Percentiles rank a stretch among this genome's conserved stretches.
Conservation (phyloP, 2,113 vertebrate genomes). For the Turnix velox region DNA sequence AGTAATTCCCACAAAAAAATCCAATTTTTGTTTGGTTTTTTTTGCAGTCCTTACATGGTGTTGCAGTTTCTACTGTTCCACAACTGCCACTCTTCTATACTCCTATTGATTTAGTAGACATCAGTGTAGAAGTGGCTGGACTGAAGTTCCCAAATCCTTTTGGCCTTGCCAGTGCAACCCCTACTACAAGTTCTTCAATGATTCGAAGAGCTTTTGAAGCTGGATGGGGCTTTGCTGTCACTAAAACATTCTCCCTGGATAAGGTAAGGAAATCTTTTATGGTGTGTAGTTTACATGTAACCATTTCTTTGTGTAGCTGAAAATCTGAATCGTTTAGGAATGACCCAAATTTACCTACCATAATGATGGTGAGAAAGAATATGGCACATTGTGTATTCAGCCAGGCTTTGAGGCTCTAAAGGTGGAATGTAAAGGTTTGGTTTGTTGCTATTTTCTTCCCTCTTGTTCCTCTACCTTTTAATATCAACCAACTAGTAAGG, state of each 20-base stretch:
- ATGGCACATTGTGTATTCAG: neutral
- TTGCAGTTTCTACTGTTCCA: conserved; percentile 70
- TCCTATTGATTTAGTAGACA: conserved; percentile 85
- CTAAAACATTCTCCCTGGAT: conserved; percentile 91
- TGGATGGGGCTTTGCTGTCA: conserved; percentile 91
- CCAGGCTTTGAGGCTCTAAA: neutral
- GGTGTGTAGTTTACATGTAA: neutral
- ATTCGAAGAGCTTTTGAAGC: conserved; percentile 90
- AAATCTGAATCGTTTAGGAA: neutral
- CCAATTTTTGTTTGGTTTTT: neutral
- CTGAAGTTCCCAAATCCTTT: conserved; percentile 90
- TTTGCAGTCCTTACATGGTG: conserved; percentile 75
- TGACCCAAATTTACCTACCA: neutral
- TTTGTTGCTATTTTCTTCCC: neutral
- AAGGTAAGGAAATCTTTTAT: conserved; percentile 70
- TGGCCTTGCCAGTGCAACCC: conserved; percentile 89
- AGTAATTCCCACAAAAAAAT: neutral
- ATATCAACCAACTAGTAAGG: neutral
- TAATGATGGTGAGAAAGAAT: neutral
- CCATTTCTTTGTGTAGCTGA: neutral
- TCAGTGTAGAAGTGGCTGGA: conserved; percentile 86
- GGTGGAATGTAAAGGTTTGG: neutral
- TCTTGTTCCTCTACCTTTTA: neutral
- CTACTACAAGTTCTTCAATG: conserved; percentile 88
- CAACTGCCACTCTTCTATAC: conserved; percentile 86